Percentiles rank a stretch among this genome's conserved stretches.
phyloP scores from a whole-genome alignment of 2,888 invertebrate species.

The Harpalus rufipes region DNA sequence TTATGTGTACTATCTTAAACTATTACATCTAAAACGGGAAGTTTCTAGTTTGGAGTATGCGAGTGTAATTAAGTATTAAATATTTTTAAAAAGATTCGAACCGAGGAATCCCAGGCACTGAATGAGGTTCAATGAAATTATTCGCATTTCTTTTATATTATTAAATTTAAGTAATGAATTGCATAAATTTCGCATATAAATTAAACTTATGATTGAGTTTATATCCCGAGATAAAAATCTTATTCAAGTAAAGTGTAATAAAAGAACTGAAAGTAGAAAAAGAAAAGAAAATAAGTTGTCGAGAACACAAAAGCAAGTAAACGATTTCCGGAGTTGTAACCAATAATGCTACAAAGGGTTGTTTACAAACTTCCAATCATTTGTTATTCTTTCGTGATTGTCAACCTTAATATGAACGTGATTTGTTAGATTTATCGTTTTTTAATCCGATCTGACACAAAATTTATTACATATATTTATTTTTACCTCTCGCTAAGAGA shows the following conservation, averaged over 20 bases:
- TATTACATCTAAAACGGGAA: no score
- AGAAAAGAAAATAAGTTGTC: slow-evolving; percentile 1
- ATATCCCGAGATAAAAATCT: background rate
- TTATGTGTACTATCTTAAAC: no score
- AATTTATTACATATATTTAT: background rate
- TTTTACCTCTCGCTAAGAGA: no score
- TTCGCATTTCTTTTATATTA: background rate
- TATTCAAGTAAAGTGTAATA: background rate
- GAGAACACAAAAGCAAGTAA: background rate
- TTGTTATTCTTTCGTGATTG: background rate
- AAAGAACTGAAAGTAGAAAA: background rate
- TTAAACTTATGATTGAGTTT: background rate
- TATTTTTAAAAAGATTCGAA: no score
- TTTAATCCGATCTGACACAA: background rate
- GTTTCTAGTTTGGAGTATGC: no score
- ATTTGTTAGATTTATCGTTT: background rate
- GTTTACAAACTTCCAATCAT: slow-evolving; percentile 3
- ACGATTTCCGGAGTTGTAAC: slow-evolving; percentile 1
- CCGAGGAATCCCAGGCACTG: no score
- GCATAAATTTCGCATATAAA: background rate
- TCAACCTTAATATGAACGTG: background rate
- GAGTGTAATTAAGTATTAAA: background rate
- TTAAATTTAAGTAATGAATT: background rate
- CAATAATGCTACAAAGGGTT: slow-evolving; percentile 1
- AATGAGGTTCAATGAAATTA: background rate